These are phyloP conservation scores for Zingel zingel DNA, from an alignment of 2,113 vertebrate species.

Conservation along the genomic window DNA sequence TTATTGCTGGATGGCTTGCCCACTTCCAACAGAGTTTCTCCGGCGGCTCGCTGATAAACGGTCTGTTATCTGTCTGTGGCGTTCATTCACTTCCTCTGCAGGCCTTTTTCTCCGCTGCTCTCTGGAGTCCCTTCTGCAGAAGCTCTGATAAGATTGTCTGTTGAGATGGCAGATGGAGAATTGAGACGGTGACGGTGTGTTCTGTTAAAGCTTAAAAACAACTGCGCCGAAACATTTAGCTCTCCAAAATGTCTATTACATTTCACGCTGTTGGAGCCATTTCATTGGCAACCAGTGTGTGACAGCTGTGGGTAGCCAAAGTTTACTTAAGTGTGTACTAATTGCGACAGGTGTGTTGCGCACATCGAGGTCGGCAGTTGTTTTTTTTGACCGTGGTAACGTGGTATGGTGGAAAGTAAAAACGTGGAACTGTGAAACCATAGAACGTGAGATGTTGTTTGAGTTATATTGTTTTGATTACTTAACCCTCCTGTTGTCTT, in stretches of 20 bases:
- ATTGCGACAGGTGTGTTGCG: no score
- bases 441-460: no score
- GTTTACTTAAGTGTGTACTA: no score
- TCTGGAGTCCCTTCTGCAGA: conserved; percentile 61
- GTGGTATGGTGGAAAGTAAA: no score
- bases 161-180: conserved; percentile 44
- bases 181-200: background rate
- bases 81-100: conserved; percentile 39
- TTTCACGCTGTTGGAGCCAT: no score
- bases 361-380: no score
- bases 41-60: conserved; percentile 47
- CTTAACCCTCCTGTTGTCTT: no score
- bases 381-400: no score
- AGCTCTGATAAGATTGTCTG: conserved; percentile 67
- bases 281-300: no score
- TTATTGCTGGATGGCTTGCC: conserved; percentile 24
- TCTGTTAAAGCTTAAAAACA: background rate
- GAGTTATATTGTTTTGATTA: no score
- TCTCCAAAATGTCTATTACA: background rate
- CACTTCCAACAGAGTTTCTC: conserved; percentile 47
- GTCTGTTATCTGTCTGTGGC: conserved; percentile 51
- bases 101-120: conserved; percentile 40
- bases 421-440: no score
- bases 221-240: background rate
- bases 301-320: no score